These are phyloP conservation scores for Drosophila quinaria DNA, from an alignment of 2,888 invertebrate species.

Conservation along the genomic window DNA sequence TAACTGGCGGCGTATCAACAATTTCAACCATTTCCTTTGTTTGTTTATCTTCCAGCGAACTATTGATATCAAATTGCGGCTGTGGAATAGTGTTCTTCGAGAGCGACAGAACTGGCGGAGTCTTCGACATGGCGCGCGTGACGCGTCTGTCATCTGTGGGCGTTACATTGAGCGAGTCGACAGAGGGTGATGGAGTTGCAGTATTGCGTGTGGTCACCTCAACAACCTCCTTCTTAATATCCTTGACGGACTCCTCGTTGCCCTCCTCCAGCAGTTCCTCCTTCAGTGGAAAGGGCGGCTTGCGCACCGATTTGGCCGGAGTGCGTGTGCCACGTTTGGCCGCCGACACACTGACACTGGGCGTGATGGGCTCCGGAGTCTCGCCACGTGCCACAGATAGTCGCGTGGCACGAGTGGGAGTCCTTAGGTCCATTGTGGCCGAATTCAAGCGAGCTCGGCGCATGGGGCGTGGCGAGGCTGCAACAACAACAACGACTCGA, in stretches of 20 bases:
- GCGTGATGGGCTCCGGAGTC: constrained; percentile 55
- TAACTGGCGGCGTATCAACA: neutral
- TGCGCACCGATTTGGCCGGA: constrained; percentile 43
- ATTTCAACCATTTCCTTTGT: constrained; percentile 1
- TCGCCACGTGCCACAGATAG: constrained; percentile 50
- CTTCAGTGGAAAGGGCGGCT: constrained; percentile 44
- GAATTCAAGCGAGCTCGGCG: constrained; percentile 71
- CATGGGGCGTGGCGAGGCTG: constrained; percentile 61
- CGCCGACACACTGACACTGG: constrained; percentile 30
- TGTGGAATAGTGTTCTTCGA: constrained; percentile 13
- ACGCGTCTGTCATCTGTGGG: constrained; percentile 45
- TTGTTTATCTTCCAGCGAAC: constrained; percentile 11
- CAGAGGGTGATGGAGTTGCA: neutral
- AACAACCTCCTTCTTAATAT: neutral
- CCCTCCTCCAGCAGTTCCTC: neutral
- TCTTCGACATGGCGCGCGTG: constrained; percentile 72
- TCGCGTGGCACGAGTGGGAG: constrained; percentile 68
- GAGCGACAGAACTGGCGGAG: constrained; percentile 42
- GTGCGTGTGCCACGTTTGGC: constrained; percentile 48
- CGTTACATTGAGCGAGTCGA: neutral
- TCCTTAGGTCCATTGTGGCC: constrained; percentile 55
- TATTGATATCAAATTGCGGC: constrained; percentile 16
- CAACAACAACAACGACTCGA: constrained; percentile 29
- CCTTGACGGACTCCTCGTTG: neutral
- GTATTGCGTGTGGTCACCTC: neutral